These are phyloP conservation scores for Xenops minutus DNA, from an alignment of 2,797 vertebrate species.

Conservation along the genomic window DNA sequence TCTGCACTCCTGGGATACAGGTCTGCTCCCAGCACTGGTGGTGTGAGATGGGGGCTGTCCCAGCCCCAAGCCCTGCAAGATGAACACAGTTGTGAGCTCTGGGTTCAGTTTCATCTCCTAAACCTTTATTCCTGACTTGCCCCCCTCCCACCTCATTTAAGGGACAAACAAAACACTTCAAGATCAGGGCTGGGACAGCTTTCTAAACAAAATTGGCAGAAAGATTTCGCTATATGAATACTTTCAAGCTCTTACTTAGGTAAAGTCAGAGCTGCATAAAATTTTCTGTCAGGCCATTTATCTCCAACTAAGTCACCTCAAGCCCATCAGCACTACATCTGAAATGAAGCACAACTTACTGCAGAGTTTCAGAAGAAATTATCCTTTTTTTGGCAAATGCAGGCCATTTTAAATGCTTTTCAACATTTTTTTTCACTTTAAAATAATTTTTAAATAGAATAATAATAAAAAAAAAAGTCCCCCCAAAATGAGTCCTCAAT, in stretches of 20 bases:
- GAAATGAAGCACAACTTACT: not conserved
- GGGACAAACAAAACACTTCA: not conserved
- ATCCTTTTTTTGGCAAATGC: not conserved
- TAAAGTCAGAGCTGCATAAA: not conserved
- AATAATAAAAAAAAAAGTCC: not conserved
- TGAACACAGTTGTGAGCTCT: not conserved
- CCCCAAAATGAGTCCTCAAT: not conserved
- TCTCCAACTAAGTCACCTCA: not conserved
- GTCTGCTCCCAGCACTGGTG: accelerated
- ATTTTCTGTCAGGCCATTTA: not conserved
- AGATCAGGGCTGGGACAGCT: not conserved
- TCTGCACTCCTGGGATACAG: accelerated
- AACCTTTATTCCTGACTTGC: not conserved
- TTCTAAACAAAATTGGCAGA: not conserved
- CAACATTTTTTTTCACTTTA: not conserved
- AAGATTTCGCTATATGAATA: not conserved
- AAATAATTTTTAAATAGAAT: not conserved
- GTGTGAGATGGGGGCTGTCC: not conserved
- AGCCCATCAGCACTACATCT: not conserved
- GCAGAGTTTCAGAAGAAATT: not conserved
- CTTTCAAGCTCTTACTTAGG: not conserved
- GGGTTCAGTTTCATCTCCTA: not conserved
- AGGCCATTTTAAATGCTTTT: not conserved
- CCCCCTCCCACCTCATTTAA: not conserved
- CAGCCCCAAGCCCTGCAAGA: not conserved